These are phyloP conservation scores for Aspidiotus rigidus DNA, from an alignment of 2,888 invertebrate species.

Conservation along the genomic window DNA sequence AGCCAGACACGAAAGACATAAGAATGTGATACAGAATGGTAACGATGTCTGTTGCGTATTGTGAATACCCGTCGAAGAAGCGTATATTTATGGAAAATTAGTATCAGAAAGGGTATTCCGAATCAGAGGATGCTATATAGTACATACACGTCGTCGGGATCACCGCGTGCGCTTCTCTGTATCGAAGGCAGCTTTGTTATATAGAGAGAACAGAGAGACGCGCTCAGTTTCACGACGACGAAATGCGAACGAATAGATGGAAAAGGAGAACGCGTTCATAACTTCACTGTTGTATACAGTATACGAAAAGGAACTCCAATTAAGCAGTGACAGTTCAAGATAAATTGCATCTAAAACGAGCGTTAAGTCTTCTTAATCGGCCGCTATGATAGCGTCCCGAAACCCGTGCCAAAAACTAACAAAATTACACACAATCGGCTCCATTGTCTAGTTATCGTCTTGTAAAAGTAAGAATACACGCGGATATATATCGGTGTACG, in stretches of 20 bases:
- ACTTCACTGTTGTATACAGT: neutral
- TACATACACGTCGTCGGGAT: neutral
- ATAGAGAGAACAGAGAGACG: conserved; percentile 21
- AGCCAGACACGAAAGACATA: conserved; percentile 24
- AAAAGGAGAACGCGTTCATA: conserved; percentile 13
- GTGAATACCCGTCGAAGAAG: conserved; percentile 16
- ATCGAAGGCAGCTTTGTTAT: neutral
- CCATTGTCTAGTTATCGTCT: conserved; percentile 28
- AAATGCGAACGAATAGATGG: conserved; percentile 23
- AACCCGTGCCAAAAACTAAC: conserved; percentile 33
- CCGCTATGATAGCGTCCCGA: conserved; percentile 28
- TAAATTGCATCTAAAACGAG: conserved; percentile 34
- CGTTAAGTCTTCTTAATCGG: conserved; percentile 34
- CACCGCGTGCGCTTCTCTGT: neutral
- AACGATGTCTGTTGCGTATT: neutral
- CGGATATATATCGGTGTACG: neutral
- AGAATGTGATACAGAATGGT: conserved; percentile 18
- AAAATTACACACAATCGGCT: conserved; percentile 25
- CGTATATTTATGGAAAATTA: conserved; percentile 33
- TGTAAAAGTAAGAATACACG: neutral
- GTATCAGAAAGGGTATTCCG: conserved; percentile 17
- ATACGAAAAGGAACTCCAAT: conserved; percentile 32
- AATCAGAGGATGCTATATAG: no score
- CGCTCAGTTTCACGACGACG: conserved; percentile 11
- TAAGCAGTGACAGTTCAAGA: conserved; percentile 32